Evolutionary conservation across 1,140 invertebrate genomes (phyloP).

Genomic region (Drosophila azteca): DNA sequence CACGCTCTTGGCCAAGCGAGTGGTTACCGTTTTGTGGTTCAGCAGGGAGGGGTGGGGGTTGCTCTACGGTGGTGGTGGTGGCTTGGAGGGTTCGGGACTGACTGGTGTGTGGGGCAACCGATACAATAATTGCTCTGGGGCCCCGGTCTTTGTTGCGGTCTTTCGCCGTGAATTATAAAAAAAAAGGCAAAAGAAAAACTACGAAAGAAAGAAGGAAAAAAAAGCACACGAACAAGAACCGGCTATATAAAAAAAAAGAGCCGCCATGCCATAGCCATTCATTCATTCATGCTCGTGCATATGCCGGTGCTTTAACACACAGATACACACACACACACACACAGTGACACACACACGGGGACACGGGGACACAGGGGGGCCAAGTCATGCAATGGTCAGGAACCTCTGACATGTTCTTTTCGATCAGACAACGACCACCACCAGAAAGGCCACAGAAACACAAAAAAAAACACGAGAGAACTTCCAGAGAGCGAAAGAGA

Average conservation of each 20-base stretch:
- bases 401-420: conserved; percentile 75
- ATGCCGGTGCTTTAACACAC: conserved; percentile 52
- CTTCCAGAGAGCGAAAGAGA: background rate
- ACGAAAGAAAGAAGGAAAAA: conserved; percentile 20
- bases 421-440: conserved; percentile 71
- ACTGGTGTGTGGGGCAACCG: conserved; percentile 50
- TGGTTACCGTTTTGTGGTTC: conserved; percentile 35
- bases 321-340: conserved; percentile 20
- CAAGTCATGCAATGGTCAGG: conserved; percentile 73
- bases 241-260: conserved; percentile 62
- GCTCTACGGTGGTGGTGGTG: conserved; percentile 3
- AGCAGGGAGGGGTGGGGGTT: background rate
- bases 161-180: conserved; percentile 65
- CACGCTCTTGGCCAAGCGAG: conserved; percentile 3
- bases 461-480: conserved; percentile 10
- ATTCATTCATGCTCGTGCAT: conserved; percentile 53
- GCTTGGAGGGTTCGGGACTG: conserved; percentile 19
- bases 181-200: conserved; percentile 12
- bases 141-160: conserved; percentile 68
- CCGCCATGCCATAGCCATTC: conserved; percentile 60
- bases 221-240: conserved; percentile 52
- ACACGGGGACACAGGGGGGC: conserved; percentile 9
- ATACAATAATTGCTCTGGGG: conserved; percentile 82
- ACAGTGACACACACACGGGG: conserved; percentile 12
- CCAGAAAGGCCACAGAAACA: conserved; percentile 26